Evolutionary conservation across 2,797 vertebrate genomes (phyloP).

Genomic region (Gymnocypris eckloni): DNA sequence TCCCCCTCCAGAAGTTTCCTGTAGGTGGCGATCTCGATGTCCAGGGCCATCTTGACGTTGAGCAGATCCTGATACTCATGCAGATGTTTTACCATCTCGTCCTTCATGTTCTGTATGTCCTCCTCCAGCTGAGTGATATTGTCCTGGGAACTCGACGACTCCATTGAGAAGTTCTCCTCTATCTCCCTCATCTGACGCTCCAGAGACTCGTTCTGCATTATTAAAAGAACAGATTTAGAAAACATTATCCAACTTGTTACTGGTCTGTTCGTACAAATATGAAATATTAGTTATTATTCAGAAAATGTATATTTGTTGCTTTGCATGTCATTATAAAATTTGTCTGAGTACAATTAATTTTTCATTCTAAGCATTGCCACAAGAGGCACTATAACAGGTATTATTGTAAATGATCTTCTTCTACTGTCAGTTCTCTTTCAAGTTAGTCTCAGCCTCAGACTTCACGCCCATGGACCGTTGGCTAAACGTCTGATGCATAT

Average conservation of each 20-base stretch:
- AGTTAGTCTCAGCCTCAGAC: too few species aligned
- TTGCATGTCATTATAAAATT: too few species aligned
- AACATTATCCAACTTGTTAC: background rate
- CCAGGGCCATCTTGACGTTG: constrained; percentile 20
- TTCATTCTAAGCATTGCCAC: background rate
- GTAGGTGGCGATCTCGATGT: constrained; percentile 30
- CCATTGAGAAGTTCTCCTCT: constrained; percentile 90
- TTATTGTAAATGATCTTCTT: background rate
- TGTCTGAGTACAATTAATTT: too few species aligned
- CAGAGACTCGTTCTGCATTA: constrained; percentile 89
- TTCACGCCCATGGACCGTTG: too few species aligned
- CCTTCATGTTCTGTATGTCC: constrained; percentile 95
- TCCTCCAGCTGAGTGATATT: constrained; percentile 88
- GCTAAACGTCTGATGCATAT: too few species aligned
- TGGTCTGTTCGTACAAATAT: background rate
- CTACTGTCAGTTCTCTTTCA: background rate
- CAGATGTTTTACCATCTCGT: constrained; percentile 94
- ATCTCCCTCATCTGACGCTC: constrained; percentile 93
- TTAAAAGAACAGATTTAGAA: background rate
- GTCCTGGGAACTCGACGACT: constrained; percentile 89
- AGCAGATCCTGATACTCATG: constrained; percentile 91
- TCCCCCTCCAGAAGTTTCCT: constrained; percentile 90
- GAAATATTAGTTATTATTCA: background rate
- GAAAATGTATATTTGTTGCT: too few species aligned
- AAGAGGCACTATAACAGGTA: background rate